Evolutionary conservation across 2,888 invertebrate species (phyloP), one percentile per base, ranked within the genome.

Genomic region (Agonopterix subpropinquella): DNA sequence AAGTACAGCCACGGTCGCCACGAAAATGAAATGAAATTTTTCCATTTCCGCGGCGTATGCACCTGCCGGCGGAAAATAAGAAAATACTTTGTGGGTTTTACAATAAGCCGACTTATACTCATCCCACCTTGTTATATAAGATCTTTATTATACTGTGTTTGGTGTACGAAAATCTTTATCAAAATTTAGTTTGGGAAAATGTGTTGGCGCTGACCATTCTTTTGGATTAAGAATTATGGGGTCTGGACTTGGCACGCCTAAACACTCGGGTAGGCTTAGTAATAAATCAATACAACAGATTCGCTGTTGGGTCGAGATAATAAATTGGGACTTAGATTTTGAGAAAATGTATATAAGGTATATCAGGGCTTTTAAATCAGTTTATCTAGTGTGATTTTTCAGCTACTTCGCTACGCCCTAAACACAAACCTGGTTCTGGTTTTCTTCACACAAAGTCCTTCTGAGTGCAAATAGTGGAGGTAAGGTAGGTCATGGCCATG

Each of bases 101-200:
- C 66, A 73, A 70, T 80, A 79, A 80, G 72, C 75, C 71, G 68
- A 69, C 70, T 73, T 72, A 71, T 59, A 68, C 11, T n/a, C 11
- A 42, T 39, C 10, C 62, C 64, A 62, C 56, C 58, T 64, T 69
- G 65, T 72, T 66, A 66, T 65, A 64, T 70, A 70, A 66, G 65
- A 58, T 70, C 56, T 71, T 73, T 69, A 68, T 28, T 28, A 28
- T 28, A 28, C 28, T 28, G 61, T 72, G 57, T 57, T 56, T 57
- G 61, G 67, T 63, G 62, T 48, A 13, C 49, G n/a, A 49, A 57
- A 66, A 58, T 59, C 61, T 62, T 18, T 62, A 66, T 66, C 66
- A 59, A 54, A 57, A 42, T 54, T 56, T 64, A 57, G 53, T 49
- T 56, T 46, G 35, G 28, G 49, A 47, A 52, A 43, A 43, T 43